A percentile compares a stretch with the other conserved stretches of the same genome.
Conservation (phyloP, 2,113 vertebrate species). For the Tinamus guttatus region DNA sequence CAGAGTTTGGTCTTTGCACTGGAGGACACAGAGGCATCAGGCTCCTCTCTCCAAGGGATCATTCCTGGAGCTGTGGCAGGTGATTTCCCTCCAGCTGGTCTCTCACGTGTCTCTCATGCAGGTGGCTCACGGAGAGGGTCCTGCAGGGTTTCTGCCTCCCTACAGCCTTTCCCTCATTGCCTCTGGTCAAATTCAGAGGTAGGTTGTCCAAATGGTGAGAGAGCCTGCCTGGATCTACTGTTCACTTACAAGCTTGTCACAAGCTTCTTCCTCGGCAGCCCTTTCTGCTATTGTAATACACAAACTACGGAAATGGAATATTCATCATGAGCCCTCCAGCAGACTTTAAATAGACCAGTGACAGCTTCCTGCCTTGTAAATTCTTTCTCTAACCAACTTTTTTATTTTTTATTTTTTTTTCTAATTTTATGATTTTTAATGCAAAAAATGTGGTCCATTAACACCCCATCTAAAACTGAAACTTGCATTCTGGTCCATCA, state of each 20-base stretch:
- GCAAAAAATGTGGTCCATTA: neutral
- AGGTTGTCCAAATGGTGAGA: no score
- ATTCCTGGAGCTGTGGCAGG: no score
- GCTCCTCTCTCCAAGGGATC: neutral
- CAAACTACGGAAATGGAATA: neutral
- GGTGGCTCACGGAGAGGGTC: neutral
- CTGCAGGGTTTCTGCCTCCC: neutral
- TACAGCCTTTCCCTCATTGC: neutral
- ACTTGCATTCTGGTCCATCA: neutral
- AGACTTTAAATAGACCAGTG: neutral
- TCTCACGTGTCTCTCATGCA: neutral
- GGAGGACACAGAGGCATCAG: neutral
- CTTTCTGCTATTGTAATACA: neutral
- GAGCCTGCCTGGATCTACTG: neutral
- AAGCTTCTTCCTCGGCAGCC: neutral
- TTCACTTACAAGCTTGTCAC: neutral
- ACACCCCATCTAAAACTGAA: neutral
- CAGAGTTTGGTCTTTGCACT: no score
- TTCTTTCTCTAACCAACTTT: neutral
- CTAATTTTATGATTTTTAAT: neutral
- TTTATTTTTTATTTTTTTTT: neutral
- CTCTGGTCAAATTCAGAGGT: no score
- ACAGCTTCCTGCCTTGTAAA: neutral
- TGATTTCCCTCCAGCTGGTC: neutral
- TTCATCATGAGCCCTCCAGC: neutral